phyloP scores from a whole-genome alignment of 2,797 vertebrate species.

The Muraenolepis orangiensis region DNA sequence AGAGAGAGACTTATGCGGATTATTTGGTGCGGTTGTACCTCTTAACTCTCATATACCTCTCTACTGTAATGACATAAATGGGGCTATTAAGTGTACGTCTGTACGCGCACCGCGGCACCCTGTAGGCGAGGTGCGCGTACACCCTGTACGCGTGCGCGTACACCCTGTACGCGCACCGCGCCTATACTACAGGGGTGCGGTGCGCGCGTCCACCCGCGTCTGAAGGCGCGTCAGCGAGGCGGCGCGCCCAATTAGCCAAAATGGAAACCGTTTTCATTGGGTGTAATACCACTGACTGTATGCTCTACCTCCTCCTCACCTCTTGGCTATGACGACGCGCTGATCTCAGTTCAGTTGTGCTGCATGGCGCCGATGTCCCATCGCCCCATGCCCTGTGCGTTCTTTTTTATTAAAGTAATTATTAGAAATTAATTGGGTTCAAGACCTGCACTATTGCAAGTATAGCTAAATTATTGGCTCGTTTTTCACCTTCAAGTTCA shows the following conservation, averaged over 20 bases:
- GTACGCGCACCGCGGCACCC: constrained; percentile 62
- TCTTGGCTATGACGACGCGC: constrained; percentile 73
- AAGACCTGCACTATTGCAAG: constrained; percentile 75
- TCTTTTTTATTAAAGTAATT: constrained; percentile 95
- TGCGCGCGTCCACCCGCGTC: constrained; percentile 55
- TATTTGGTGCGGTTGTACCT: constrained; percentile 86
- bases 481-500: constrained; percentile 72
- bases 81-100: constrained; percentile 77
- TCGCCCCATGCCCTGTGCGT: constrained; percentile 81
- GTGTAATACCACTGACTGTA: constrained; percentile 87
- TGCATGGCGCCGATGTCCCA: constrained; percentile 74
- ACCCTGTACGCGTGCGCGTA: too few relatives aligned
- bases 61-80: constrained; percentile 80
- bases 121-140: too few relatives aligned
- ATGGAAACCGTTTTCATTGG: constrained; percentile 90
- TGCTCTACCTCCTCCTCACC: constrained; percentile 37
- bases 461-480: constrained; percentile 83
- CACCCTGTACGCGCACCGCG: constrained; percentile 60
- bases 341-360: constrained; percentile 79
- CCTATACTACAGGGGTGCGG: too few relatives aligned
- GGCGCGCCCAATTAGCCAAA: constrained; percentile 87
- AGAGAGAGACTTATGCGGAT: constrained; percentile 55
- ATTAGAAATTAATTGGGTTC: constrained; percentile 97
- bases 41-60: constrained; percentile 79
- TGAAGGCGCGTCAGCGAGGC: constrained; percentile 54